A percentile compares a stretch with the other conserved stretches of the same genome.
These are phyloP conservation scores for Agonopterix subpropinquella DNA, from an alignment of 2,888 invertebrate species.

Conservation along the genomic window DNA sequence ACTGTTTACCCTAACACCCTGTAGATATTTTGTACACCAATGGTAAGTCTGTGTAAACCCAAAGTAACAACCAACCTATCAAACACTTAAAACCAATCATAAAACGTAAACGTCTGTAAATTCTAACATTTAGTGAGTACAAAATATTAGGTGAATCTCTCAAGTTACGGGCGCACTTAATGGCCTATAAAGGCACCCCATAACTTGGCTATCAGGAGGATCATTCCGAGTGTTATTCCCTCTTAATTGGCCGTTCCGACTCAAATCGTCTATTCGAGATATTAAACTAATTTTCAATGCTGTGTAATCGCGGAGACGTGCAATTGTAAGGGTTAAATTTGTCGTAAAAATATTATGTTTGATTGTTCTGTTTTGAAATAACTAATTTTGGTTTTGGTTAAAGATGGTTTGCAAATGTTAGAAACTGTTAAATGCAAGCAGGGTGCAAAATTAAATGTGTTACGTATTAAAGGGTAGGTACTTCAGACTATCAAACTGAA, in stretches of 20 bases:
- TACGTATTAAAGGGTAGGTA: no score
- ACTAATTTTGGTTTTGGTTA: no score
- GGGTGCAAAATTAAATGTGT: no score
- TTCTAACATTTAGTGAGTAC: conserved; percentile 37
- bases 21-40: no score
- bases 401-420: no score
- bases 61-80: not conserved
- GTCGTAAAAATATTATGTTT: conserved; percentile 19
- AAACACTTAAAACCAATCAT: not conserved
- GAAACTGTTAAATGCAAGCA: no score
- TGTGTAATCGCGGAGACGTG: conserved; percentile 65
- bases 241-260: conserved; percentile 71
- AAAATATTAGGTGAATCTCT: conserved; percentile 37
- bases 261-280: conserved; percentile 74
- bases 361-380: no score
- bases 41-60: no score
- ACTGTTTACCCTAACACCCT: no score
- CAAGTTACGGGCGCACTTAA: conserved; percentile 46
- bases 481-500: no score
- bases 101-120: conserved; percentile 19
- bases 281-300: conserved; percentile 76
- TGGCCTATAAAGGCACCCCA: conserved; percentile 71
- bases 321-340: conserved; percentile 36
- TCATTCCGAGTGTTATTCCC: conserved; percentile 68
- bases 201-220: conserved; percentile 68